Evolutionary conservation across 2,888 invertebrate species (phyloP), one percentile per base, ranked within the genome.

Genomic region (Andrena trimmerana): DNA sequence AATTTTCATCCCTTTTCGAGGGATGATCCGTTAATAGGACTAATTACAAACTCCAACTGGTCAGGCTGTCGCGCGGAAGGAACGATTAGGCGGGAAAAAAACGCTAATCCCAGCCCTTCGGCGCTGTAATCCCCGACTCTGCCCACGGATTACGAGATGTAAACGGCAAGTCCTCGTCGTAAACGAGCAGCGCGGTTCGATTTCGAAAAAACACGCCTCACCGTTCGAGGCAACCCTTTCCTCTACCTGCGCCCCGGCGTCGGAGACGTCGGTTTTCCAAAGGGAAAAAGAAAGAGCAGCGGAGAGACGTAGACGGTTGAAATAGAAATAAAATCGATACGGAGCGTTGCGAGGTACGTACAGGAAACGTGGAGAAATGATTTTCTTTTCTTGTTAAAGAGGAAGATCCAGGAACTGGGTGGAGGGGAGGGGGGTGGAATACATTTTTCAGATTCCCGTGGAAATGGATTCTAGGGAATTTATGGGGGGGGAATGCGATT

Each of bases 141-240:
- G 59, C 27, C 63, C 66, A 57, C 16, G 83, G 83, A 81, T 83
- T 83, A 83, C 78, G 31, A 74, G 78, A 83, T 65, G 83, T 78
- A 83, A 84, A 84, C 74, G 78, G 68, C 71, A 31, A 73, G 75
- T 68, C 63, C 65, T 68, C 31, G 50, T 80, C 69, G 73, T 78
- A 78, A 82, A 82, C 79, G 74, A 82, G 80, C 70, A 66, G 66
- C 65, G 63, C 42, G 68, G 33, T 67, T 57, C 42, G 57, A 69
- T 74, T 82, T 69, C 57, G 60, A 60, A 78, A 42, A 68, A 57
- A 52, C 42, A 36, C 60, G 67, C 13, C 59, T 27, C 6, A 24
- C 33, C 10, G n/a, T 27, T 16, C 27, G 8, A 24, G 29, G 36
- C 33, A 42, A 65, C 62, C 71, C 71, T 24, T 80, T 80, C 27